Evolutionary conservation across 2,797 vertebrate genomes (phyloP), one percentile per base, ranked within the genome.

Genomic region (Mionectes olivaceus): DNA sequence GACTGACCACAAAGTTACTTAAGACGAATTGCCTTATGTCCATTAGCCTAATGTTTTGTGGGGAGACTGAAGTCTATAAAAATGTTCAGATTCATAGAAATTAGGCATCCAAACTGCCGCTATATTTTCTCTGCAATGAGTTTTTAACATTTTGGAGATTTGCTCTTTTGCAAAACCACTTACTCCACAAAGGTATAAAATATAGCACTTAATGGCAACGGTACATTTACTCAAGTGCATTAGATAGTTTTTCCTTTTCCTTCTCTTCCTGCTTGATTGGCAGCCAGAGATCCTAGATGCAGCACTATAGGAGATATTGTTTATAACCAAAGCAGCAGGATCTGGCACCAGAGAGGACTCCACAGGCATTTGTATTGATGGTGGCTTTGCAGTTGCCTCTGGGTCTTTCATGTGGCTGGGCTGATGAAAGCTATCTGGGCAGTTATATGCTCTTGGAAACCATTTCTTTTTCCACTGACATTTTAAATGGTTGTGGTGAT

Each of bases 341-440:
- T 79, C 91, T 97, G 97, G 96, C 95, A 96, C 87, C 89, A 91
- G 94, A 94, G 93, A 96, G 87, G 77, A 85, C 96, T 97, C 97
- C 95, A 94, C 97, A 96, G 96, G 97, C 97, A 88, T 86, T 95
- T 96, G 90, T 95, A 95, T 94, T 96, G 92, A 94, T 67, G 85
- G 96, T 97, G 97, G 96, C 95, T 97, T 95, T 97, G 93, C 93
- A 70, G 86, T 98, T 97, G 98, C 97, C 97, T 97, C 97, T 98
- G 95, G 97, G 96, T 96, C 94, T 97, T 97, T 95, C 89, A 83
- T 94, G 94, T 80, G 90, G 86, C 82, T 85, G 92, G 67, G 79
- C 89, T 96, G 90, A 93, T 95, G 96, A 97, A 95, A 96, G 96
- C 70, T 92, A 30, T 95, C 47, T 93, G 74, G 90, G 97, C 94